These are phyloP conservation scores for Luffia ferchaultella DNA, from an alignment of 2,888 invertebrate genomes.

Conservation along the genomic window DNA sequence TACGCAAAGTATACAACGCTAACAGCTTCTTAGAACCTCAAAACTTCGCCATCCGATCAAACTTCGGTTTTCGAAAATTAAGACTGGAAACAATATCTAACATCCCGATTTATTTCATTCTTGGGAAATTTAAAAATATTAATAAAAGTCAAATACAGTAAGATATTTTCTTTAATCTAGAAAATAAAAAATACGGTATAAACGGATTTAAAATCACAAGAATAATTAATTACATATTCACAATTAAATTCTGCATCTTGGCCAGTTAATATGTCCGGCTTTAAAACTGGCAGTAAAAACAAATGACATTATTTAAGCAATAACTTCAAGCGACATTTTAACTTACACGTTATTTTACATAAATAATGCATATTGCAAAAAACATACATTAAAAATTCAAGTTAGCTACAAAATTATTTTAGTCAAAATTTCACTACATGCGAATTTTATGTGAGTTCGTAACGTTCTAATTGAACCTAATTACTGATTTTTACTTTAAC, in stretches of 20 bases:
- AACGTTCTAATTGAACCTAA: not conserved
- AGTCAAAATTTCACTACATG: constrained; percentile 56
- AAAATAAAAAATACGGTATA: constrained; percentile 66
- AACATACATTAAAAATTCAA: constrained; percentile 58
- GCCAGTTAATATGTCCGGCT: constrained; percentile 45
- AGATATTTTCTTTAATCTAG: constrained; percentile 64
- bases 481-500: not conserved
- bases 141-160: constrained; percentile 40
- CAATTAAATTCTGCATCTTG: constrained; percentile 45
- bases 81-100: no score
- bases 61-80: no score
- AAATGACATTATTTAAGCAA: constrained; percentile 45
- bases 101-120: no score
- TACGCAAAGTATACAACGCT: no score
- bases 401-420: constrained; percentile 59
- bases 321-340: constrained; percentile 61
- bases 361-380: constrained; percentile 64
- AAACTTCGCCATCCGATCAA: no score
- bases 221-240: constrained; percentile 63
- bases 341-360: constrained; percentile 61
- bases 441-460: constrained; percentile 18
- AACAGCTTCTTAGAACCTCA: no score
- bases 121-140: no score
- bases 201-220: constrained; percentile 66
- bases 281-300: constrained; percentile 51